phyloP scores from a whole-genome alignment of 2,888 invertebrate genomes.

The Helicoverpa assulta region DNA sequence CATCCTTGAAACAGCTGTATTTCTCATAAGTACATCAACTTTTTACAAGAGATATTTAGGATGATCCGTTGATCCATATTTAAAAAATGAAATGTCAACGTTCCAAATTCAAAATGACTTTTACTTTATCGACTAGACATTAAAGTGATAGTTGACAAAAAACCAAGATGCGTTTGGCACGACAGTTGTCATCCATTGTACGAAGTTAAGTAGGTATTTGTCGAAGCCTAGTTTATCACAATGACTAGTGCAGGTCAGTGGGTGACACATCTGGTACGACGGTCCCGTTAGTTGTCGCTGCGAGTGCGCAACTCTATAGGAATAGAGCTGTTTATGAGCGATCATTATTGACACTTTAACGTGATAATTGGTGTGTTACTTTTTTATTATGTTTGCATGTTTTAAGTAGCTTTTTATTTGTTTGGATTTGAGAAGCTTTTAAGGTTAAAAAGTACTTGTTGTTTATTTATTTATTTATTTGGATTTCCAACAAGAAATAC shows the following conservation, averaged over 20 bases:
- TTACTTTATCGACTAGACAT: constrained; percentile 33
- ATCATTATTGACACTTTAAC: constrained; percentile 6
- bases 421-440: not conserved
- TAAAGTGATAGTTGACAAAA: constrained; percentile 34
- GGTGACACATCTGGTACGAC: constrained; percentile 69
- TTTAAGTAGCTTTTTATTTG: not conserved
- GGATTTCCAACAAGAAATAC: too few species aligned
- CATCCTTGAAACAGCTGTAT: constrained; percentile 20
- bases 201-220: constrained; percentile 43
- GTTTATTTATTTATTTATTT: not conserved
- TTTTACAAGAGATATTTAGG: not conserved
- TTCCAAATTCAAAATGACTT: constrained; percentile 16
- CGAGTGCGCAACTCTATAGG: constrained; percentile 28
- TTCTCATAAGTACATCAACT: not conserved
- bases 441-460: too few species aligned
- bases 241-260: constrained; percentile 61
- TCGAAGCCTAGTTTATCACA: constrained; percentile 56
- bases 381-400: not conserved
- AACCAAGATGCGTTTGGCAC: constrained; percentile 10
- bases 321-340: constrained; percentile 35
- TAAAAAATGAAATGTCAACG: not conserved
- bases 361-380: not conserved
- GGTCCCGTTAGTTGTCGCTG: constrained; percentile 65
- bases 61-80: too few species aligned
- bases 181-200: constrained; percentile 38